Percentiles rank a stretch among this genome's conserved stretches.
These are phyloP conservation scores for Rutilus rutilus DNA, from an alignment of 2,113 vertebrate genomes.

Conservation along the genomic window DNA sequence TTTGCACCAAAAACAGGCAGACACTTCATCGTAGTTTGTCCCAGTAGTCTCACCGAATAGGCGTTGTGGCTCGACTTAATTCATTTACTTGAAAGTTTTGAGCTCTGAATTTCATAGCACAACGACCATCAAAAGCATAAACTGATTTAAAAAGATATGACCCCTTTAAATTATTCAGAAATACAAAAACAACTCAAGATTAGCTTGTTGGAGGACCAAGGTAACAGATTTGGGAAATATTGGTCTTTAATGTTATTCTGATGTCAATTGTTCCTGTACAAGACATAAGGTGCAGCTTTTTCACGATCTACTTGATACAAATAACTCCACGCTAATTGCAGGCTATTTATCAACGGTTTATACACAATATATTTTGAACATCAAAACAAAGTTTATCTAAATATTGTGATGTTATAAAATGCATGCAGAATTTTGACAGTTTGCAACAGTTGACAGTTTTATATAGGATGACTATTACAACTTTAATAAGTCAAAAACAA, in stretches of 20 bases:
- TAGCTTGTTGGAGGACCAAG: neutral
- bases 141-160: constrained; percentile 8
- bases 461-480: constrained; percentile 68
- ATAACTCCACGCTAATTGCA: neutral
- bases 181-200: neutral
- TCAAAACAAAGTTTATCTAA: constrained; percentile 12
- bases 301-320: neutral
- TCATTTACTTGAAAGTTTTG: neutral
- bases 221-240: neutral
- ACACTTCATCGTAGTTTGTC: no score
- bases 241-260: neutral
- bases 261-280: constrained; percentile 14
- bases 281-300: neutral
- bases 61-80: no score
- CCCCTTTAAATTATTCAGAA: constrained; percentile 18
- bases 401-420: constrained; percentile 16
- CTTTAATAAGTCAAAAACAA: constrained; percentile 88
- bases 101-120: neutral
- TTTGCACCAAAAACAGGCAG: neutral
- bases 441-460: constrained; percentile 64
- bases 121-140: neutral
- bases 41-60: no score
- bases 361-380: constrained; percentile 54
- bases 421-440: constrained; percentile 53
- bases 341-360: constrained; percentile 55